These are phyloP conservation scores for Perca schrenkii DNA, from an alignment of 2,113 vertebrate species.

Conservation along the genomic window DNA sequence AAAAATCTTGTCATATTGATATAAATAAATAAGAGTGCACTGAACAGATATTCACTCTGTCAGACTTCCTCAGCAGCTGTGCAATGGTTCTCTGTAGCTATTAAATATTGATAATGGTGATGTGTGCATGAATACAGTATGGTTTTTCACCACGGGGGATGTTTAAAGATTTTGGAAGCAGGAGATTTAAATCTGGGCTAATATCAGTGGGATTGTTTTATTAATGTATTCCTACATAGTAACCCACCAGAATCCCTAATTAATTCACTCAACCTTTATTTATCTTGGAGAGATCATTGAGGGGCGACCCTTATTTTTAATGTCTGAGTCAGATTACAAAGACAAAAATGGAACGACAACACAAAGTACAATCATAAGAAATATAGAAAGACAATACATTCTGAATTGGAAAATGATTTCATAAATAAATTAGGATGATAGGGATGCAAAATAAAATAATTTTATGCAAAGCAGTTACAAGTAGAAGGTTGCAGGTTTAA, in stretches of 20 bases:
- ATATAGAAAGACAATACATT: too few relatives aligned
- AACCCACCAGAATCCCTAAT: neutral
- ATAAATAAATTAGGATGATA: too few relatives aligned
- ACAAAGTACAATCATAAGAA: too few relatives aligned
- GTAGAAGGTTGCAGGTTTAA: too few relatives aligned
- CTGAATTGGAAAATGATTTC: too few relatives aligned
- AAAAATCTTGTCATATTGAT: constrained; percentile 38
- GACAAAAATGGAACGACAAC: too few relatives aligned
- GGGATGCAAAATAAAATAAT: too few relatives aligned
- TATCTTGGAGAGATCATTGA: too few relatives aligned
- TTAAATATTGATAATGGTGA: constrained; percentile 76
- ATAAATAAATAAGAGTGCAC: constrained; percentile 48
- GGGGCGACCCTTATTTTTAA: too few relatives aligned
- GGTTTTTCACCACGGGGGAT: constrained; percentile 29
- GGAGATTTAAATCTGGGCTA: constrained; percentile 47
- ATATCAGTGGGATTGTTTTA: constrained; percentile 48
- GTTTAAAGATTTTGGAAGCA: constrained; percentile 30
- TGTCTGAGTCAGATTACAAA: too few relatives aligned
- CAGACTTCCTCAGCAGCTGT: constrained; percentile 57
- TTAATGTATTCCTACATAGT: constrained; percentile 26
- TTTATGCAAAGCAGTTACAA: too few relatives aligned
- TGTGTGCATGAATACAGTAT: constrained; percentile 58
- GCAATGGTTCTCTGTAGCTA: constrained; percentile 43
- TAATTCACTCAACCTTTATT: too few relatives aligned
- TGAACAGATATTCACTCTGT: constrained; percentile 10